Percentiles rank a stretch among this genome's conserved stretches.
Conservation (phyloP, 2,888 invertebrate species). For the Ornithoptera priamus region DNA sequence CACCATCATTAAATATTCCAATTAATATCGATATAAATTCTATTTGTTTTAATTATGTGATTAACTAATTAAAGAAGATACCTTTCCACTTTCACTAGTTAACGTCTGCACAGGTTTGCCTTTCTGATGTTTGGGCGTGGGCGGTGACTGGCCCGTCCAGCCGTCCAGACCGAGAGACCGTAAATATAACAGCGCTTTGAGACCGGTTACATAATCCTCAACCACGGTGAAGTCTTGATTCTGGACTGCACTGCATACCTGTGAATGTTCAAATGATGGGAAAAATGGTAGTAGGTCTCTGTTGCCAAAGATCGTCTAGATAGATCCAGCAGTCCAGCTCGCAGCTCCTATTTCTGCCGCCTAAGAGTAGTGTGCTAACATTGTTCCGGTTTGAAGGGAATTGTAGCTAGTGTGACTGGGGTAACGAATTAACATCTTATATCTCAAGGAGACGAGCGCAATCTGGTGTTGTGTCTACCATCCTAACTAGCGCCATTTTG, state of each 20-base stretch:
- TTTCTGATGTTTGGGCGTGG: conserved; percentile 92
- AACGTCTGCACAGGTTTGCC: conserved; percentile 91
- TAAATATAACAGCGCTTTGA: conserved; percentile 92
- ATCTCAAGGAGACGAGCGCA: no score
- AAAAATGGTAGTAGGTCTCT: no score
- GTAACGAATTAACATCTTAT: no score
- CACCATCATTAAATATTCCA: neutral
- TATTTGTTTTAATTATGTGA: neutral
- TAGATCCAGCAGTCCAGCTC: no score
- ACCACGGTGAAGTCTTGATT: conserved; percentile 99
- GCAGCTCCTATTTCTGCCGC: no score
- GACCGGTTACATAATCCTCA: conserved; percentile 94
- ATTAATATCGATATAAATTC: neutral
- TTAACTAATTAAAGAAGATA: conserved; percentile 44
- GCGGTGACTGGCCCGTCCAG: conserved; percentile 98
- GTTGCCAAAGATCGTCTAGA: no score
- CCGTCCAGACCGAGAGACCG: conserved; percentile 82
- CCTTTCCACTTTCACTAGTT: conserved; percentile 84
- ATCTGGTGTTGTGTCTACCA: no score
- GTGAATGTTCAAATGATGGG: neutral
- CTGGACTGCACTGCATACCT: conserved; percentile 97
- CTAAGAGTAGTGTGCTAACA: no score
- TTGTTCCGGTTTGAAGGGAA: no score
- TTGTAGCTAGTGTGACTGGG: no score
- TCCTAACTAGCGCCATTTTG: no score